Evolutionary conservation across 2,888 invertebrate species (phyloP).

Genomic region (Synanthedon formicaeformis): DNA sequence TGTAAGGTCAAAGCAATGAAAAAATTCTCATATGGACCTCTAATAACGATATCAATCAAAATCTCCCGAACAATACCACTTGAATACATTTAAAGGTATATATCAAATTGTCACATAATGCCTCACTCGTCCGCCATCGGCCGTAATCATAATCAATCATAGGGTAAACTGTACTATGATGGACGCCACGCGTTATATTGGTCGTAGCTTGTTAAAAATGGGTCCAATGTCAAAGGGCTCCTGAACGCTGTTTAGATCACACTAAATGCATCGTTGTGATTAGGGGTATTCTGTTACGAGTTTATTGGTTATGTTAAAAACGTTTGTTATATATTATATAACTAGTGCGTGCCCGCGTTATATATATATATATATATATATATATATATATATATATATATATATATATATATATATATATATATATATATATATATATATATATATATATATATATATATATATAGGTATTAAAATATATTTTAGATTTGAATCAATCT

Average conservation of each 20-base stretch:
- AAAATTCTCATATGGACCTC: background rate
- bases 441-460: no score
- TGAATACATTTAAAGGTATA: slow-evolving; percentile 27
- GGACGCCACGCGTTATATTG: slow-evolving; percentile 4
- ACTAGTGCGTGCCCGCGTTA: no score
- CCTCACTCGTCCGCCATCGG: slow-evolving; percentile 25
- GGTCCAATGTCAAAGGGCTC: slow-evolving; percentile 27
- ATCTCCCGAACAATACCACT: slow-evolving; percentile 9
- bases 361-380: no score
- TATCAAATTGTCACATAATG: slow-evolving; percentile 53
- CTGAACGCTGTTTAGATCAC: slow-evolving; percentile 2
- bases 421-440: no score
- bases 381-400: no score
- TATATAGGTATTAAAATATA: no score
- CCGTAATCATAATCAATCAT: slow-evolving; percentile 51
- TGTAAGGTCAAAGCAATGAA: no score
- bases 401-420: no score
- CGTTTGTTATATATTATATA: no score
- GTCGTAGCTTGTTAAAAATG: slow-evolving; percentile 6
- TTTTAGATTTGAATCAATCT: no score
- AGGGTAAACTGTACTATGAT: slow-evolving; percentile 2
- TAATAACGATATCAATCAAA: slow-evolving; percentile 22
- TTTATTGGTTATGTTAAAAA: no score
- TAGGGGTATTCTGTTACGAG: slow-evolving; percentile 29
- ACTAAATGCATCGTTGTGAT: slow-evolving; percentile 13